Evolutionary conservation across 2,113 vertebrate species (phyloP).

Genomic region (Murina feae): DNA sequence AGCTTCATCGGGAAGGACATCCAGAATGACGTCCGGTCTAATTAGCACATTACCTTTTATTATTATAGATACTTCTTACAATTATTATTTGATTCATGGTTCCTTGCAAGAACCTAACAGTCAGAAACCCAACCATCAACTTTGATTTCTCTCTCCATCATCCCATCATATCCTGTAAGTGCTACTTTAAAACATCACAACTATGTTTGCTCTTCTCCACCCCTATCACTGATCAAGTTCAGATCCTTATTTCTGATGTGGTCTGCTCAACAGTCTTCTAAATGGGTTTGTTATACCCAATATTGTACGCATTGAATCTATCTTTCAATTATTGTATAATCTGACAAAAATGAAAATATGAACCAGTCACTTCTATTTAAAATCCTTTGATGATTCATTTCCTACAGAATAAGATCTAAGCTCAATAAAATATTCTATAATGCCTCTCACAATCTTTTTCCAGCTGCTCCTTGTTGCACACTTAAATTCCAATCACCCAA

Average conservation of each 20-base stretch:
- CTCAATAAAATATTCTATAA: background rate
- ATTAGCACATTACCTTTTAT: no score
- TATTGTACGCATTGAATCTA: background rate
- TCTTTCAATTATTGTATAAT: background rate
- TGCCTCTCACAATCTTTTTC: background rate
- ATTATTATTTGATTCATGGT: background rate
- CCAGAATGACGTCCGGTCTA: no score
- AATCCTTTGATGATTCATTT: background rate
- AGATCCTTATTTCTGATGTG: background rate
- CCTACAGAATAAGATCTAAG: background rate
- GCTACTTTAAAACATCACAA: background rate
- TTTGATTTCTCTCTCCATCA: background rate
- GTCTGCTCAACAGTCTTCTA: background rate
- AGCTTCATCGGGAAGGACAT: no score
- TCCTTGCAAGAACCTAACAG: background rate
- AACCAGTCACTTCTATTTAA: constrained; percentile 33
- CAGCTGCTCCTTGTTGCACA: background rate
- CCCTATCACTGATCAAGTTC: background rate
- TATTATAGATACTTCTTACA: background rate
- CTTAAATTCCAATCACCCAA: background rate
- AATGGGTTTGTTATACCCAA: background rate
- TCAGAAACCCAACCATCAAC: background rate
- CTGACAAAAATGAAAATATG: constrained; percentile 19
- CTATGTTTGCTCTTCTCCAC: background rate
- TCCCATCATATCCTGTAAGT: background rate